Conservation (phyloP, 2,113 vertebrate species). For the Ia io region DNA sequence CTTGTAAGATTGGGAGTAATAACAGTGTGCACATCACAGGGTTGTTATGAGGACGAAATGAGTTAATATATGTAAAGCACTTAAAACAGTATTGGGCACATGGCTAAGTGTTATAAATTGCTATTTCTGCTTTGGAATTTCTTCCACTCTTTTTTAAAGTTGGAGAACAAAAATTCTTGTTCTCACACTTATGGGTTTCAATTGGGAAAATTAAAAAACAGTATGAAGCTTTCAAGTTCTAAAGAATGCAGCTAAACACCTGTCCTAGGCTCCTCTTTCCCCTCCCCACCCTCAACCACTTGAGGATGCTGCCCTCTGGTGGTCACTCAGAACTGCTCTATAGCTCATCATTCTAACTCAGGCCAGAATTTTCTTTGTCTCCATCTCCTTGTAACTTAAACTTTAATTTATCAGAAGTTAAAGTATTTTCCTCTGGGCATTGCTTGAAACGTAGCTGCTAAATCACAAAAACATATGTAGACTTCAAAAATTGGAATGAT, state of each 20-base stretch:
- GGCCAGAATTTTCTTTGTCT: constrained; percentile 12
- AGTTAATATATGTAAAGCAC: neutral
- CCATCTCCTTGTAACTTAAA: neutral
- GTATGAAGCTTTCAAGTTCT: neutral
- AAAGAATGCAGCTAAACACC: neutral
- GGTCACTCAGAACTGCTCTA: neutral
- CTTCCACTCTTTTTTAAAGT: neutral
- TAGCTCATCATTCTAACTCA: neutral
- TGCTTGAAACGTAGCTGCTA: neutral
- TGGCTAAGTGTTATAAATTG: neutral
- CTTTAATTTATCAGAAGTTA: neutral
- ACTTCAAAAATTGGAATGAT: neutral
- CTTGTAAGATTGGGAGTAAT: neutral
- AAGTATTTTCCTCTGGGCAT: neutral
- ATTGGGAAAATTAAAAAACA: neutral
- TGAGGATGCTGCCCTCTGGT: constrained; percentile 62
- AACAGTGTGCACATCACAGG: neutral
- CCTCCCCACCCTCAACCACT: neutral
- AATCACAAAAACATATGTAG: neutral
- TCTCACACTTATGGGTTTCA: neutral
- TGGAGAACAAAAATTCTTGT: neutral
- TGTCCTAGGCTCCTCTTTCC: accelerated
- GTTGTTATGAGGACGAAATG: neutral
- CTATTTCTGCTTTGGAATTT: neutral
- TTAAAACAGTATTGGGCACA: neutral